Percentiles rank a stretch among this genome's conserved stretches.
phyloP scores from a whole-genome alignment of 2,113 vertebrate genomes.

The Phocoena phocoena region DNA sequence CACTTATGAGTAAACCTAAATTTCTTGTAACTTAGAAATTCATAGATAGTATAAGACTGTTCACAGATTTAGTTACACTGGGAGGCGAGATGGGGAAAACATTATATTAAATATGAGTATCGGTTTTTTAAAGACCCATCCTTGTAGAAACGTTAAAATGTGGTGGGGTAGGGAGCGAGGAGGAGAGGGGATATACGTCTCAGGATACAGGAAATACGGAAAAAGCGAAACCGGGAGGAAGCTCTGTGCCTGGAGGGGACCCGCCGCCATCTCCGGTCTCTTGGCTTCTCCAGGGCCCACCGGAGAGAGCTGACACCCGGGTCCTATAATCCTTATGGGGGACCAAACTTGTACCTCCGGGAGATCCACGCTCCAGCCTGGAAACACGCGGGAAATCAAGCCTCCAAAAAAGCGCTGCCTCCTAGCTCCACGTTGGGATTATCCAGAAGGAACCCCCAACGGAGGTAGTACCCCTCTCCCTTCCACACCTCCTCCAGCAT shows the following conservation, averaged over 20 bases:
- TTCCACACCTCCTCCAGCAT: constrained; percentile 59
- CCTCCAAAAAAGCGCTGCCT: constrained; percentile 72
- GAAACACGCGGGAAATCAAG: constrained; percentile 63
- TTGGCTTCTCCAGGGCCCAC: neutral
- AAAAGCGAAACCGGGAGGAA: constrained; percentile 68
- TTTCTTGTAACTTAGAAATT: constrained; percentile 36
- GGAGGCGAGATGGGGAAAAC: neutral
- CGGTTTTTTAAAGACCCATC: neutral
- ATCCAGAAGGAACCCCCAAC: constrained; percentile 73
- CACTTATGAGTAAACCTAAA: neutral
- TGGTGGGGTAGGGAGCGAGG: neutral
- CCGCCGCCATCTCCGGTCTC: constrained; percentile 72
- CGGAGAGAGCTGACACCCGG: constrained; percentile 5
- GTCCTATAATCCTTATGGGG: constrained; percentile 67
- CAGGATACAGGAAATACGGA: constrained; percentile 78
- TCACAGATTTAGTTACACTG: neutral
- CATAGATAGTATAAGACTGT: neutral
- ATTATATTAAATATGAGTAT: neutral
- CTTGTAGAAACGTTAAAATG: constrained; percentile 45
- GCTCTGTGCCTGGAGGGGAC: constrained; percentile 52
- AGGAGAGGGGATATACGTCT: constrained; percentile 70
- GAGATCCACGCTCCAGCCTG: constrained; percentile 68
- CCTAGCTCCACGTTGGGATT: constrained; percentile 73
- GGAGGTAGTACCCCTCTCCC: constrained; percentile 50
- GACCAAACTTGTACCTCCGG: constrained; percentile 72